Conservation (phyloP, 2,888 invertebrate genomes). For the Mylabris sibirica region DNA sequence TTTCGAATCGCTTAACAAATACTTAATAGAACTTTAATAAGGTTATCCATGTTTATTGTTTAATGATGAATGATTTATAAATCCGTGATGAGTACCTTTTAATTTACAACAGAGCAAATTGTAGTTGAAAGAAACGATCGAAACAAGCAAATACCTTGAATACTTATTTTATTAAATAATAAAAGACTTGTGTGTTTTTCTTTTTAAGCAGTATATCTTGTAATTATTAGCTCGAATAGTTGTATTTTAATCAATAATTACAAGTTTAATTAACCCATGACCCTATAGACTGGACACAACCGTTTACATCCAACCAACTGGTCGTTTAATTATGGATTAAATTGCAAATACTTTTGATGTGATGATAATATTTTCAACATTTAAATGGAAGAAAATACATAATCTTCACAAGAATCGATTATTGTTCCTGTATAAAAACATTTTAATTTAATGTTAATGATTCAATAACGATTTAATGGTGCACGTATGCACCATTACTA, state of each 20-base stretch:
- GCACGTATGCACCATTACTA: background rate
- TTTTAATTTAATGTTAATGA: background rate
- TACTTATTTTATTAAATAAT: background rate
- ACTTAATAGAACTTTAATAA: background rate
- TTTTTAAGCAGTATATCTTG: background rate
- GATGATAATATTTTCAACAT: too few relatives aligned
- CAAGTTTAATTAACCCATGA: background rate
- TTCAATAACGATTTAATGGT: conserved; percentile 1
- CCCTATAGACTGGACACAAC: background rate
- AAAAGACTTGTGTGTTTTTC: background rate
- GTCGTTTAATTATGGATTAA: background rate
- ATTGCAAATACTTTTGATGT: background rate
- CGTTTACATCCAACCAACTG: background rate
- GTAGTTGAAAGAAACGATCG: background rate
- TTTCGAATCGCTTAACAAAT: too few relatives aligned
- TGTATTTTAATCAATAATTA: background rate
- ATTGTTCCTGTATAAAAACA: background rate
- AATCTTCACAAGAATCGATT: background rate
- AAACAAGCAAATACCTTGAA: background rate
- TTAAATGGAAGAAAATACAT: too few relatives aligned
- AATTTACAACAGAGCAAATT: background rate
- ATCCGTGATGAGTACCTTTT: background rate
- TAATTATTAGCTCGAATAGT: background rate
- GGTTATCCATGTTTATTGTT: background rate
- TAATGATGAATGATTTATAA: too few relatives aligned